Evolutionary conservation across 2,113 vertebrate species (phyloP).

Genomic region (Oceanodroma tethys): DNA sequence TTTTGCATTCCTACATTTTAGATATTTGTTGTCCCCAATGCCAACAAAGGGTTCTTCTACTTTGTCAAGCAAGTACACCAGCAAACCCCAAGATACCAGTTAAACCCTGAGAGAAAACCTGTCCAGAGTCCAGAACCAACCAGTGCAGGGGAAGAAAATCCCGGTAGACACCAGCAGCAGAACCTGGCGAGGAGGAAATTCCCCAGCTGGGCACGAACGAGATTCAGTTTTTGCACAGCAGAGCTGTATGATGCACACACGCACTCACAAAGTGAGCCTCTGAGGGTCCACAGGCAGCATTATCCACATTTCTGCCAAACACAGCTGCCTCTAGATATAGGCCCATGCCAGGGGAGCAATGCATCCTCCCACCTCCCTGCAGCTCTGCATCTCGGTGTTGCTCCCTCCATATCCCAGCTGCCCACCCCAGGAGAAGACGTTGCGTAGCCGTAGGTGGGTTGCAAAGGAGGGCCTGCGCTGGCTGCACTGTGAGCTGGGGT

Average conservation of each 20-base stretch:
- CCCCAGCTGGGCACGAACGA: fast-evolving
- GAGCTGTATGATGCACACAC: background rate
- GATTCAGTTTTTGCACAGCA: background rate
- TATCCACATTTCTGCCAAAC: background rate
- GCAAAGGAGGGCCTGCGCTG: background rate
- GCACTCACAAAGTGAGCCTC: too few species aligned
- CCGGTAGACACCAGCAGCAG: background rate
- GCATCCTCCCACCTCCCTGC: background rate
- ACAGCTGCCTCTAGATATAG: background rate
- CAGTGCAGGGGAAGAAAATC: background rate
- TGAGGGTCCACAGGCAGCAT: background rate
- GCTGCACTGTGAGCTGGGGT: background rate
- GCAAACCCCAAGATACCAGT: background rate
- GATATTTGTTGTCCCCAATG: background rate
- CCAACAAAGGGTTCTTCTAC: background rate
- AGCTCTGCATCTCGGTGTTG: background rate
- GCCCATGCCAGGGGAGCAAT: background rate
- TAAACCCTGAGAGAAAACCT: background rate
- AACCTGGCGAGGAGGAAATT: background rate
- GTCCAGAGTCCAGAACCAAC: background rate
- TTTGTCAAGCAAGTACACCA: background rate
- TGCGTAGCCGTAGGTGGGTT: fast-evolving
- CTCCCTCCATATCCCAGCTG: background rate
- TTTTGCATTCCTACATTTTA: background rate
- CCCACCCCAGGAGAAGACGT: background rate